Evolutionary conservation across 2,797 vertebrate genomes (phyloP).

Genomic region (Echiichthys vipera): DNA sequence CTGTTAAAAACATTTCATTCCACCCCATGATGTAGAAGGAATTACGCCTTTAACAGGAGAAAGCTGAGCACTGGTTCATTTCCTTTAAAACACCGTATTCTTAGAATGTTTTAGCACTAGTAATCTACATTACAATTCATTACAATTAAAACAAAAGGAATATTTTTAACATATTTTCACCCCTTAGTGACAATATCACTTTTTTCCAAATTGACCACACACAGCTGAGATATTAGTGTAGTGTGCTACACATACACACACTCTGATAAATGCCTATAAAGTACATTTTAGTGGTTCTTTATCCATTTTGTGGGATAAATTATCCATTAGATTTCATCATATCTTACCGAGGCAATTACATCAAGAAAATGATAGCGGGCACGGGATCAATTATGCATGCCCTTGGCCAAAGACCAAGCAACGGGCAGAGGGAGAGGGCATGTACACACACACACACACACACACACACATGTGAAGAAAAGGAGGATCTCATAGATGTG

Average conservation of each 20-base stretch:
- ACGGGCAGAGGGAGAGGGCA: constrained; percentile 92
- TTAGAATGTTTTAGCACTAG: neutral
- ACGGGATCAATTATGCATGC: constrained; percentile 99
- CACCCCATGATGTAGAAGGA: neutral
- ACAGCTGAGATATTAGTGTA: constrained; percentile 14
- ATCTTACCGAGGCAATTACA: constrained; percentile 99
- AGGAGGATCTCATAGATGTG: constrained; percentile 95
- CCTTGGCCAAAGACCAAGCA: constrained; percentile 96
- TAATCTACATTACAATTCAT: neutral
- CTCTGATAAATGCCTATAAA: constrained; percentile 41
- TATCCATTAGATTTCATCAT: constrained; percentile 99
- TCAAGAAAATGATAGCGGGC: constrained; percentile 98
- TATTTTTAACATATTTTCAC: no score
- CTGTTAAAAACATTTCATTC: neutral
- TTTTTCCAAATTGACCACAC: constrained; percentile 28
- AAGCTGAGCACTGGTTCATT: neutral
- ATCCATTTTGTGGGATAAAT: constrained; percentile 92
- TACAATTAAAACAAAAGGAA: no score
- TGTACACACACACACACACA: constrained; percentile 54
- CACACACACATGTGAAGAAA: constrained; percentile 64
- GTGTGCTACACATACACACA: constrained; percentile 13
- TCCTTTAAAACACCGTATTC: neutral
- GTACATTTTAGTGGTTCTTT: constrained; percentile 84
- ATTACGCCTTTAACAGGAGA: no score
- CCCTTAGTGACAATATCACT: neutral